Evolutionary conservation across 1,140 invertebrate genomes (phyloP), one percentile per base, ranked within the genome.

Genomic region (Drosophila murphyi): DNA sequence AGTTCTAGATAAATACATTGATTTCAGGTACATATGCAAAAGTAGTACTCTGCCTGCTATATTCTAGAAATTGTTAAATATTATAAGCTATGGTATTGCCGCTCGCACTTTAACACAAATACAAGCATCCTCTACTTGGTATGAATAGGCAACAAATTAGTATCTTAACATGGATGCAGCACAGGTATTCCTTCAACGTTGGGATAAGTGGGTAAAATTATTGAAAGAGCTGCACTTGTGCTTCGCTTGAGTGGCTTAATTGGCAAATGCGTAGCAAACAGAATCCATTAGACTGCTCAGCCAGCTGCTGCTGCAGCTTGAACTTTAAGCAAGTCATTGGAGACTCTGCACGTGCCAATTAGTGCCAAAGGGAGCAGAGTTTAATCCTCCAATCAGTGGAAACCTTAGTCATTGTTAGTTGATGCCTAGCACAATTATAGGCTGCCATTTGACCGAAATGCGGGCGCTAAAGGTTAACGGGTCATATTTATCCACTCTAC

Each of bases 301-400:
- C 75, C 71, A 76, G 70, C 69, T 80, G 68, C 59, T 69, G 54
- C 28, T 31, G 45, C 56, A 52, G 52, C 52, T 50, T 52, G 43
- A 82, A 82, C 57, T 88, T 88, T 61, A 65, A 29, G 76, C 83
- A 82, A 80, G 80, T 88, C 83, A 87, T 88, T 87, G 74, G 76
- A 69, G 82, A 73, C 76, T 71, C 64, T 34, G 69, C 85, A 80
- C 80, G 82, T 80, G 80, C 80, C 83, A 87, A 87, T 87, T 87
- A 89, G 73, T 55, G 12, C 4, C 54, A 57, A 70, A 63, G 61
- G 62, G 45, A 39, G 39, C 68, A n/a, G 54, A 41, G 12, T 47
- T 60, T 63, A 20, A 4, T 67, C 31, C 51, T 65, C 35, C 67
- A 64, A 48, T 59, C 61, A 43, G 57, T 48, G 54, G 20, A 39